These are phyloP conservation scores for Limnephilus lunatus DNA, from an alignment of 2,888 invertebrate genomes.

Conservation along the genomic window DNA sequence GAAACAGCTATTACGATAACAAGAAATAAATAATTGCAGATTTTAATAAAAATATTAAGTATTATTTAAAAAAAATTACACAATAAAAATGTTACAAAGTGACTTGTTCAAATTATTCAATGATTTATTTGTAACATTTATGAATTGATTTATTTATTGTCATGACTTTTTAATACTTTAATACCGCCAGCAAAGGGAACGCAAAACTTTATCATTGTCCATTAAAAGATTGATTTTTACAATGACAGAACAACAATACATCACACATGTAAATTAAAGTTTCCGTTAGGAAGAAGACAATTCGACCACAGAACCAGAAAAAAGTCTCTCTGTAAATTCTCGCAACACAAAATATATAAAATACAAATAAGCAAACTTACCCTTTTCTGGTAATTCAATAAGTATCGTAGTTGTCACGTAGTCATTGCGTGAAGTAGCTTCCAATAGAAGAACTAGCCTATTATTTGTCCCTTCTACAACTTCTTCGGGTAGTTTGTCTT, in stretches of 20 bases:
- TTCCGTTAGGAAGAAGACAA: neutral
- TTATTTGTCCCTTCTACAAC: constrained; percentile 69
- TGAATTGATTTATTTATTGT: no score
- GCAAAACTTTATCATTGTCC: no score
- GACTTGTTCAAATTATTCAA: no score
- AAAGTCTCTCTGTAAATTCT: no score
- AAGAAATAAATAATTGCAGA: no score
- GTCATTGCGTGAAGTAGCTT: constrained; percentile 70
- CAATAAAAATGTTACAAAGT: no score
- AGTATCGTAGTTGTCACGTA: constrained; percentile 70
- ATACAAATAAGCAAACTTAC: constrained; percentile 60
- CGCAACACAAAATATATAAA: neutral
- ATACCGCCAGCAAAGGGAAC: no score
- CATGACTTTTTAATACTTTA: no score
- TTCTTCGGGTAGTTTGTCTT: constrained; percentile 68
- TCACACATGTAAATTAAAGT: neutral
- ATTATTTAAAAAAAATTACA: no score
- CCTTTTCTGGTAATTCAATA: constrained; percentile 72
- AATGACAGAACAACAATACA: neutral
- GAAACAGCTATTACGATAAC: no score
- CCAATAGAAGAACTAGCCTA: constrained; percentile 70
- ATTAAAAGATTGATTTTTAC: neutral
- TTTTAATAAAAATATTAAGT: no score
- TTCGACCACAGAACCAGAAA: neutral
- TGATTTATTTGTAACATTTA: no score